A percentile compares a stretch with the other conserved stretches of the same genome.
Evolutionary conservation across 1,140 invertebrate genomes (phyloP).

Genomic region (Schlechtendalia chinensis): DNA sequence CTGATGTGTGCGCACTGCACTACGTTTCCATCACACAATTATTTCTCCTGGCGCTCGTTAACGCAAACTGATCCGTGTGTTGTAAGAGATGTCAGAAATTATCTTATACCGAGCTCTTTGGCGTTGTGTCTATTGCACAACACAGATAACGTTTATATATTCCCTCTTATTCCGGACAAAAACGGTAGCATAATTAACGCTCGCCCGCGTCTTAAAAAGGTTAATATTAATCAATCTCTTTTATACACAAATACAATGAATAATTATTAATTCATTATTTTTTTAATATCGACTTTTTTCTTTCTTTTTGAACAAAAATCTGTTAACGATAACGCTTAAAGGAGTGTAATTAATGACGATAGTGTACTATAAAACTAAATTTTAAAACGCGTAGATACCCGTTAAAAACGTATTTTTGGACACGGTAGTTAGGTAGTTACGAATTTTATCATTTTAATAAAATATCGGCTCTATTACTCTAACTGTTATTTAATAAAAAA

Average conservation of each 20-base stretch:
- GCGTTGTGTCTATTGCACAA: neutral
- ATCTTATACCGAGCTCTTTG: neutral
- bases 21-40: neutral
- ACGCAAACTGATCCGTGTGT: neutral
- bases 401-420: neutral
- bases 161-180: neutral
- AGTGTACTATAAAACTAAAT: neutral
- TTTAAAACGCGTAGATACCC: neutral
- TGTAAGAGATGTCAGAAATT: constrained; percentile 17
- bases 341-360: neutral
- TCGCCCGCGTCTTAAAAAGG: neutral
- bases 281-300: neutral
- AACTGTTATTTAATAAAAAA: too few species aligned
- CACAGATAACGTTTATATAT: neutral
- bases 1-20: neutral
- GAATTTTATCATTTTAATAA: too few species aligned
- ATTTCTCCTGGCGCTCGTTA: neutral
- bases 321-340: neutral
- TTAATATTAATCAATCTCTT: constrained; percentile 18
- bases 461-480: too few species aligned
- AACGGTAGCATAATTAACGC: neutral
- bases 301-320: neutral
- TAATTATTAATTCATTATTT: neutral
- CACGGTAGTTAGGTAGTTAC: too few species aligned
- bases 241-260: too few species aligned